A percentile compares a stretch with the other conserved stretches of the same genome.
These are phyloP conservation scores for Centropristis striata DNA, from an alignment of 2,113 vertebrate species.

Conservation along the genomic window DNA sequence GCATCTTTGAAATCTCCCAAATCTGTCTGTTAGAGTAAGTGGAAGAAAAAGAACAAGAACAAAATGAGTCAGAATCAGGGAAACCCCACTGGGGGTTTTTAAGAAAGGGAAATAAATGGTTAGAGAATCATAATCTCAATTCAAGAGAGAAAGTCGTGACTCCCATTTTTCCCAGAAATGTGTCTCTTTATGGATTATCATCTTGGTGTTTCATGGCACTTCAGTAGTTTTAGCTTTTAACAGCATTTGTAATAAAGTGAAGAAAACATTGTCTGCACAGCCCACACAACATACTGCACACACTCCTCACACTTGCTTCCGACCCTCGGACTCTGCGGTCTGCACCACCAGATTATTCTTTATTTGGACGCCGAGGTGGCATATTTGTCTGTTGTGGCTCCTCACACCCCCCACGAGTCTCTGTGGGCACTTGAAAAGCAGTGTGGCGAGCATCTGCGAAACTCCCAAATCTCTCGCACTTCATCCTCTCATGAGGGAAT, in stretches of 20 bases:
- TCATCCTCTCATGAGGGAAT: slow-evolving; percentile 69
- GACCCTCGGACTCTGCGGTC: slow-evolving; percentile 9
- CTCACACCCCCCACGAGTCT: slow-evolving; percentile 30
- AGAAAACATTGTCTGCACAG: slow-evolving; percentile 2
- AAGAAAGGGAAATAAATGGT: neutral
- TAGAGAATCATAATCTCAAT: neutral
- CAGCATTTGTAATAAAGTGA: neutral
- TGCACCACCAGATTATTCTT: slow-evolving; percentile 36
- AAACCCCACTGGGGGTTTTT: neutral
- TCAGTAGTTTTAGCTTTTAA: neutral
- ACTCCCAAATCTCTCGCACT: slow-evolving; percentile 59
- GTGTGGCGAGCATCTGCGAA: slow-evolving; percentile 60
- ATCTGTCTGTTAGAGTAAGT: neutral
- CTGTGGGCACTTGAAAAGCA: slow-evolving; percentile 60
- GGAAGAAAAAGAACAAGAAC: neutral
- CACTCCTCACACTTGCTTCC: neutral
- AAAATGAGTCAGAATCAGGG: slow-evolving; percentile 9
- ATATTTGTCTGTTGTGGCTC: slow-evolving; percentile 58
- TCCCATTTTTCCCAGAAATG: neutral
- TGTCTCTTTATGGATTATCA: neutral
- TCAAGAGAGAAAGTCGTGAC: slow-evolving; percentile 16
- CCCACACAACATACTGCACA: slow-evolving; percentile 39
- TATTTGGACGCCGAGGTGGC: slow-evolving; percentile 54
- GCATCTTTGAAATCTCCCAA: neutral
- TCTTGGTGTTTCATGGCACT: neutral